phyloP scores from a whole-genome alignment of 2,888 invertebrate species.

The Minunthozetes semirufus region DNA sequence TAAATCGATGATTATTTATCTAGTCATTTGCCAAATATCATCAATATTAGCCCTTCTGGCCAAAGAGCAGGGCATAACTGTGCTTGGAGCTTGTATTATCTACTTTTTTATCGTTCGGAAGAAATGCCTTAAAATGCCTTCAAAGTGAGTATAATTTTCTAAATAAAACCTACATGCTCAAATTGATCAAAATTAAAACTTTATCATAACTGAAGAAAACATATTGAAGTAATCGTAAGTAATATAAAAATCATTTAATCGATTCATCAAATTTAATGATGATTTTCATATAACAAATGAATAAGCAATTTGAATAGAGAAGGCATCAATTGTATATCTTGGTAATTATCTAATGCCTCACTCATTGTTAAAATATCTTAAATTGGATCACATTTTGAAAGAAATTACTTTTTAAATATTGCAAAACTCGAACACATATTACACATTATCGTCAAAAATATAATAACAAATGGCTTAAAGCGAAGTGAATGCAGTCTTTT shows the following conservation, averaged over 20 bases:
- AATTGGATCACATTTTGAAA: neutral
- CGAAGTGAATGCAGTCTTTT: neutral
- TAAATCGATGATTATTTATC: constrained; percentile 18
- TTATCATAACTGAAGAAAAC: no score
- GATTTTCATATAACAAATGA: no score
- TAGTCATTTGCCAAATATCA: constrained; percentile 39
- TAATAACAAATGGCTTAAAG: neutral
- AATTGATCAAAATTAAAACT: no score
- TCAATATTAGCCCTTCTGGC: constrained; percentile 47
- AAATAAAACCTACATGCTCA: no score
- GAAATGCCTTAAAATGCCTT: constrained; percentile 21
- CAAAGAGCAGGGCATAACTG: constrained; percentile 51
- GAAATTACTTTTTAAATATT: neutral
- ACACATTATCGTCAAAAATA: neutral
- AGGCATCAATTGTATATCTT: no score
- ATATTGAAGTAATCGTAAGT: no score
- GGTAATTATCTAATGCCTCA: neutral
- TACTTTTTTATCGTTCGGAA: constrained; percentile 8
- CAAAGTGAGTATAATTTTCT: constrained; percentile 5
- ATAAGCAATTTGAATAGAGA: no score
- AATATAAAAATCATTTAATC: no score
- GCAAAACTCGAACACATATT: neutral
- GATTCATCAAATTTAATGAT: no score
- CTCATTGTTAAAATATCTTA: neutral
- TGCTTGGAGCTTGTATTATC: constrained; percentile 47